Conservation (phyloP, 2,113 vertebrate genomes). For the Vanacampus margaritifer region DNA sequence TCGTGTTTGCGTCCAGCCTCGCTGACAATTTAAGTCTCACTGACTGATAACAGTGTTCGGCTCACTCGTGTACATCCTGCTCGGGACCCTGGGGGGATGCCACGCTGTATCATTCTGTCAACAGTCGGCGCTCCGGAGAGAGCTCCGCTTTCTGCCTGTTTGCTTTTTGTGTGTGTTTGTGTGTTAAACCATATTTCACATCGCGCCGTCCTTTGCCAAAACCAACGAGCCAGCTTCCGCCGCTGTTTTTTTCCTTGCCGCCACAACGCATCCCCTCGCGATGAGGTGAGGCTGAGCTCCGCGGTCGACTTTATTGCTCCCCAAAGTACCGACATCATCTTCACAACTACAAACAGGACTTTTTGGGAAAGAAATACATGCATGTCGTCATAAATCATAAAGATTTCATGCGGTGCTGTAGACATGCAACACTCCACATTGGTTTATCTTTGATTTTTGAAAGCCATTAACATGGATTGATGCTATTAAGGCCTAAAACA, state of each 20-base stretch:
- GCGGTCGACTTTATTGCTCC: constrained; percentile 35
- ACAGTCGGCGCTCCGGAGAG: constrained; percentile 45
- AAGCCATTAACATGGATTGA: constrained; percentile 35
- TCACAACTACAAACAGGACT: constrained; percentile 30
- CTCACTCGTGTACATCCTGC: constrained; percentile 59
- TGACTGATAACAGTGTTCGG: constrained; percentile 65
- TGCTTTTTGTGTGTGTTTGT: constrained; percentile 49
- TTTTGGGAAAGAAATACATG: constrained; percentile 35
- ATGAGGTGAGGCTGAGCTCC: constrained; percentile 39
- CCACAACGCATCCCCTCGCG: constrained; percentile 13
- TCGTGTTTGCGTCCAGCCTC: constrained; percentile 38
- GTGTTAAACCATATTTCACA: constrained; percentile 62
- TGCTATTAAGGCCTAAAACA: constrained; percentile 38
- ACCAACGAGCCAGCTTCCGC: constrained; percentile 61
- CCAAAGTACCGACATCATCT: constrained; percentile 42
- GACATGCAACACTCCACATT: constrained; percentile 22
- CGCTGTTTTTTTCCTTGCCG: constrained; percentile 33
- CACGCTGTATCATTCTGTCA: constrained; percentile 73
- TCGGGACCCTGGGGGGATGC: constrained; percentile 52
- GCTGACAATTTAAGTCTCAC: constrained; percentile 56
- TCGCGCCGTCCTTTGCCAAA: constrained; percentile 55
- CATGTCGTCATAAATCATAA: constrained; percentile 53
- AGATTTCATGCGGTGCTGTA: constrained; percentile 22
- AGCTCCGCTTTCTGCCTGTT: constrained; percentile 40
- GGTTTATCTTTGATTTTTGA: constrained; percentile 29